phyloP scores from a whole-genome alignment of 2,888 invertebrate species.

The Athripsodes cinereus region DNA sequence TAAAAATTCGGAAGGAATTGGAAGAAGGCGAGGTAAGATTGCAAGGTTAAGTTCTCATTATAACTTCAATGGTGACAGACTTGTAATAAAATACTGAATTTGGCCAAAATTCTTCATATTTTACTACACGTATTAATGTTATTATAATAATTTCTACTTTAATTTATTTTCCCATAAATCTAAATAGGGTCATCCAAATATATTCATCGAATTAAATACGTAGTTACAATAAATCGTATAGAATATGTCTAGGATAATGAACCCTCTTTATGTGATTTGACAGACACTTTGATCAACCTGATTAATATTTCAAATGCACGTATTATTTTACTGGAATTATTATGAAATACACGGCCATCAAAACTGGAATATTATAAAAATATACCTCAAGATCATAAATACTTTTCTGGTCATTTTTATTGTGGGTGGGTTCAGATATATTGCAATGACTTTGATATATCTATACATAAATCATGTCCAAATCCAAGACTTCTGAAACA shows the following conservation, averaged over 20 bases:
- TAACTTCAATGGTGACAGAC: neutral
- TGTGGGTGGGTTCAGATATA: too few species aligned
- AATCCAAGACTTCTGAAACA: too few species aligned
- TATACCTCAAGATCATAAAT: too few species aligned
- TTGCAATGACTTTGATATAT: too few species aligned
- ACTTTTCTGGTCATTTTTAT: too few species aligned
- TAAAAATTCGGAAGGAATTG: conserved; percentile 54
- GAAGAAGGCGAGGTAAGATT: conserved; percentile 62
- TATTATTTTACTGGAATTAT: too few species aligned
- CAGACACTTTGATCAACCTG: neutral
- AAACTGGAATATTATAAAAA: too few species aligned
- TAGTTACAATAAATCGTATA: too few species aligned
- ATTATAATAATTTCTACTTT: neutral
- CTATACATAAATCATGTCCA: too few species aligned
- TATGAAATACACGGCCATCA: too few species aligned
- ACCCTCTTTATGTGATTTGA: neutral
- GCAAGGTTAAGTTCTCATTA: conserved; percentile 17
- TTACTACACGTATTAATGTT: neutral
- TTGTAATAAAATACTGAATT: neutral
- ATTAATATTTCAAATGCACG: too few species aligned
- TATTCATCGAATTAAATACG: too few species aligned
- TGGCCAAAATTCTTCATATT: neutral
- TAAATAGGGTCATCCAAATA: neutral
- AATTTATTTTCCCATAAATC: neutral
- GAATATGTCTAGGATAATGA: conserved; percentile 3